These are phyloP conservation scores for Drosophila melanosoma DNA, from an alignment of 2,888 invertebrate species.

Conservation along the genomic window DNA sequence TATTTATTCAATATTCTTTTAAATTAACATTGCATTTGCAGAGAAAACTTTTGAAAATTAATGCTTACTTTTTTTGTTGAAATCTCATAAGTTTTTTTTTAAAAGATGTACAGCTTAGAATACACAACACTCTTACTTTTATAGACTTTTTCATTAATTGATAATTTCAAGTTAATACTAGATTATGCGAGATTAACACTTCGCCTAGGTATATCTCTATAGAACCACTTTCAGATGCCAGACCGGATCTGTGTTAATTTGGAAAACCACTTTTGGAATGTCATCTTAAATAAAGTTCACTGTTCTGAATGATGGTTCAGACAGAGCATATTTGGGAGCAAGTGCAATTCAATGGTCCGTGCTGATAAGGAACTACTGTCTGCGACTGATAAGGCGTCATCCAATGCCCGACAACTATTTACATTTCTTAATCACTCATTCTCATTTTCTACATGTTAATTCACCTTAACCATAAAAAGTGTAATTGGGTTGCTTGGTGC, in stretches of 20 bases:
- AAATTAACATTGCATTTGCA: neutral
- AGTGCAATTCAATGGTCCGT: slow-evolving; percentile 20
- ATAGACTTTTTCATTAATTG: slow-evolving; percentile 2
- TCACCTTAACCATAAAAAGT: neutral
- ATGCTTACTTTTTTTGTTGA: neutral
- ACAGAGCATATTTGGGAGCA: slow-evolving; percentile 19
- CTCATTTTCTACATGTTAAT: neutral
- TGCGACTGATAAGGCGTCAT: slow-evolving; percentile 22
- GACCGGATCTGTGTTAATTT: slow-evolving; percentile 22
- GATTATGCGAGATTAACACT: neutral
- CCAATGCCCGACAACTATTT: neutral
- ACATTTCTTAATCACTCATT: slow-evolving; percentile 3
- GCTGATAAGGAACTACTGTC: slow-evolving; percentile 30
- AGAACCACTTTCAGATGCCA: slow-evolving; percentile 3
- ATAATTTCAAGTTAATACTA: neutral
- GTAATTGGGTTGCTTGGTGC: neutral
- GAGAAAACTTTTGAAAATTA: neutral
- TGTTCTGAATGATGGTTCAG: slow-evolving; percentile 27
- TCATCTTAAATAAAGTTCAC: slow-evolving; percentile 24
- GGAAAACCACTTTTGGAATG: neutral
- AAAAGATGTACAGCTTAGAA: neutral
- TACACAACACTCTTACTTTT: neutral
- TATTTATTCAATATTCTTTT: neutral
- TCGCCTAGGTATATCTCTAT: neutral
- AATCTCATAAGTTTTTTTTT: neutral